Percentiles rank a stretch among this genome's conserved stretches.
phyloP scores from a whole-genome alignment of 2,113 vertebrate genomes.

The Donacobius atricapilla region DNA sequence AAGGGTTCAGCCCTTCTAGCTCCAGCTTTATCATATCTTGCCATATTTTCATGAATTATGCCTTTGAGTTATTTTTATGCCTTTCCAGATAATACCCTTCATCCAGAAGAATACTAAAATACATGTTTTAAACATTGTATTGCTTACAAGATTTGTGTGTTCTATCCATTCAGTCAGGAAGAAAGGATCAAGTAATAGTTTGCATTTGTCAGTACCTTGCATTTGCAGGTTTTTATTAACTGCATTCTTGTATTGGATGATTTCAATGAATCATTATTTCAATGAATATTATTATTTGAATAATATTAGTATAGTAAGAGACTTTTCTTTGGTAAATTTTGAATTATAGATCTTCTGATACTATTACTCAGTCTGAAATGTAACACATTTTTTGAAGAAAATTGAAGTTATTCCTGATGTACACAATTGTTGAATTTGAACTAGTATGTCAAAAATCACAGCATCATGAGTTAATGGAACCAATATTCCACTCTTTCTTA shows the following conservation, averaged over 20 bases:
- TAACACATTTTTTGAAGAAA: neutral
- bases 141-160: neutral
- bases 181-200: neutral
- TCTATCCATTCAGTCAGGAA: neutral
- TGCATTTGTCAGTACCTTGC: neutral
- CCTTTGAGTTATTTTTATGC: neutral
- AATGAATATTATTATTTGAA: neutral
- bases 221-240: neutral
- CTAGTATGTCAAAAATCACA: neutral
- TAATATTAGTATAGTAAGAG: neutral
- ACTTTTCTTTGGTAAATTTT: neutral
- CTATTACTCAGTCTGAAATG: neutral
- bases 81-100: neutral
- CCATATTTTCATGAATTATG: neutral
- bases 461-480: neutral
- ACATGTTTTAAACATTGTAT: neutral
- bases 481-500: neutral
- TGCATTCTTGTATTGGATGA: neutral
- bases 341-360: neutral
- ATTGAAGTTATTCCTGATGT: neutral
- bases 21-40: neutral
- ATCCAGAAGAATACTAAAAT: neutral
- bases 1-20: neutral
- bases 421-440: neutral
- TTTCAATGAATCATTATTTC: neutral